Conservation (phyloP, 2,888 invertebrate genomes). For the Nemotelus nigrinus region DNA sequence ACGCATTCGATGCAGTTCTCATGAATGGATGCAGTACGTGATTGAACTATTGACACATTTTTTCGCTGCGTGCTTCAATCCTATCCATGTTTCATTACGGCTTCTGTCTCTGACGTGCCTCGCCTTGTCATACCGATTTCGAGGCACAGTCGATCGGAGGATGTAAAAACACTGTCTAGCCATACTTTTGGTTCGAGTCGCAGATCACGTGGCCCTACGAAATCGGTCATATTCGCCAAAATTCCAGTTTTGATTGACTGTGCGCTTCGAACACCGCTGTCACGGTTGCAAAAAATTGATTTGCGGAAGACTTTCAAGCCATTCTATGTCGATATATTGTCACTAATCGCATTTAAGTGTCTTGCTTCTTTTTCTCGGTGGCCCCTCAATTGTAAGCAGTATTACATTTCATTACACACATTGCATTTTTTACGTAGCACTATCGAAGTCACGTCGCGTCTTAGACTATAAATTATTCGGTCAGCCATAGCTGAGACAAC, state of each 20-base stretch:
- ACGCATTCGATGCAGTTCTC: not conserved
- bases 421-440: not conserved
- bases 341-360: constrained; percentile 1
- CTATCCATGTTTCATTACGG: not conserved
- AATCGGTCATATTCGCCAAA: not conserved
- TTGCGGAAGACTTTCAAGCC: constrained; percentile 33
- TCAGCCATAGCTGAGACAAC: constrained; percentile 13
- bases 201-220: not conserved
- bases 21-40: not conserved
- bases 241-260: constrained; percentile 12
- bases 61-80: not conserved
- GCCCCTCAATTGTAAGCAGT: constrained; percentile 5
- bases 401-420: constrained; percentile 22
- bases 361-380: not conserved
- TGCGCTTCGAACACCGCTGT: not conserved
- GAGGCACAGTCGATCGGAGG: not conserved
- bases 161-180: not conserved
- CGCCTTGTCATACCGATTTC: constrained; percentile 1
- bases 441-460: constrained; percentile 17
- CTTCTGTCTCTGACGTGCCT: not conserved
- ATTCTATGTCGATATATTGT: constrained; percentile 9
- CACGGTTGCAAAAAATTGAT: constrained; percentile 20
- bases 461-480: constrained; percentile 37
- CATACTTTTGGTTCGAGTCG: not conserved
- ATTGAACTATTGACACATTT: constrained; percentile 5